Evolutionary conservation across 2,888 invertebrate genomes (phyloP).

Genomic region (Acanthoscelides obtectus): DNA sequence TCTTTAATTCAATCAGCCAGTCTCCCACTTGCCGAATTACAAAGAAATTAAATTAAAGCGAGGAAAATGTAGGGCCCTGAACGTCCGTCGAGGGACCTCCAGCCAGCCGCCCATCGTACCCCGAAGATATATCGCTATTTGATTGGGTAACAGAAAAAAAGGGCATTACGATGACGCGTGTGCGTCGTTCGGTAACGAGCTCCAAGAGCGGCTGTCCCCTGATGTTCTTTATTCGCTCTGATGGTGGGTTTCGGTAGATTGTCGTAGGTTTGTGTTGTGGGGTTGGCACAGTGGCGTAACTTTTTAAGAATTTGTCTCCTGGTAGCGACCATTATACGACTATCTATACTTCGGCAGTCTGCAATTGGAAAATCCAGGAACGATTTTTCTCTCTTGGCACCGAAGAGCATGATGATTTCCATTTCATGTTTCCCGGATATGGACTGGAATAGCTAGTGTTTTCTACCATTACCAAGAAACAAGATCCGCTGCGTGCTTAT

Average conservation of each 20-base stretch:
- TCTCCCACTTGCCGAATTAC: neutral
- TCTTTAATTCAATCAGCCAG: neutral
- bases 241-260: neutral
- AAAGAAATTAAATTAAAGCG: neutral
- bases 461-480: too few relatives aligned
- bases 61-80: neutral
- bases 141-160: neutral
- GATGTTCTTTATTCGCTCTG: neutral
- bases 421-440: too few relatives aligned
- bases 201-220: neutral
- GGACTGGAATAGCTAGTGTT: too few relatives aligned
- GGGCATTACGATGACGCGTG: neutral
- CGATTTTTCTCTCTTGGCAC: too few relatives aligned
- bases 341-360: too few relatives aligned
- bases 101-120: neutral
- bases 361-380: too few relatives aligned
- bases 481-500: too few relatives aligned
- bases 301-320: too few relatives aligned
- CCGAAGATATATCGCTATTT: neutral
- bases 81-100: neutral
- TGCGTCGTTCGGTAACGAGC: neutral
- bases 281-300: neutral
- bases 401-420: too few relatives aligned
- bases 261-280: neutral
- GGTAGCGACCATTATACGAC: too few relatives aligned